phyloP scores from a whole-genome alignment of 2,113 vertebrate genomes.

The Antennarius striatus region DNA sequence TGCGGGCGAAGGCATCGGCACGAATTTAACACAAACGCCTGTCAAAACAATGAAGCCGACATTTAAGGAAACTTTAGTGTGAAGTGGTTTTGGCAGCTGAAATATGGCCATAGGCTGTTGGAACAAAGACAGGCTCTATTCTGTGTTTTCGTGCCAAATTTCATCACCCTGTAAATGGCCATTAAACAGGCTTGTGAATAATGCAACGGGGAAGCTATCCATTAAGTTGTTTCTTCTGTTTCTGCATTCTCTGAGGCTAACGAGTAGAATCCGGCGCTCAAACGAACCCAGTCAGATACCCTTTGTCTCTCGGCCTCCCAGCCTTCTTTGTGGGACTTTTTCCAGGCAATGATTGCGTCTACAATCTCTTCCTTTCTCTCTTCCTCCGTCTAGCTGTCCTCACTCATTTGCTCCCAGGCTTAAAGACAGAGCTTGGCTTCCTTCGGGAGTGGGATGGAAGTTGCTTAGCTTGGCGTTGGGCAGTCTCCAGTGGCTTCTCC shows the following conservation, averaged over 20 bases:
- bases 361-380: conserved; percentile 1
- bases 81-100: conserved; percentile 32
- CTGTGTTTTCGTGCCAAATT: conserved; percentile 41
- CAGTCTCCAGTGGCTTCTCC: conserved; percentile 25
- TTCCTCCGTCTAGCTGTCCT: conserved; percentile 3
- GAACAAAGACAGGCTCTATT: conserved; percentile 29
- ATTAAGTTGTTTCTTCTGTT: conserved; percentile 28
- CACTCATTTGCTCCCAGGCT: conserved; percentile 22
- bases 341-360: conserved; percentile 10
- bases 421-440: conserved; percentile 10
- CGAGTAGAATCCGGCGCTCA: conserved; percentile 25
- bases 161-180: conserved; percentile 47
- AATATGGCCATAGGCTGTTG: conserved; percentile 28
- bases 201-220: conserved; percentile 38
- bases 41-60: conserved; percentile 8
- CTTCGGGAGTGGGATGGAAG: conserved; percentile 20
- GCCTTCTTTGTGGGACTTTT: conserved; percentile 9
- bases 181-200: conserved; percentile 59
- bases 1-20: not conserved
- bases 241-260: conserved; percentile 10
- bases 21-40: conserved; percentile 9
- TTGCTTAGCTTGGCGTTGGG: conserved; percentile 29
- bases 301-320: conserved; percentile 20
- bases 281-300: conserved; percentile 9
- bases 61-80: conserved; percentile 20